phyloP scores from a whole-genome alignment of 2,113 vertebrate species.

The Hymenochirus boettgeri region DNA sequence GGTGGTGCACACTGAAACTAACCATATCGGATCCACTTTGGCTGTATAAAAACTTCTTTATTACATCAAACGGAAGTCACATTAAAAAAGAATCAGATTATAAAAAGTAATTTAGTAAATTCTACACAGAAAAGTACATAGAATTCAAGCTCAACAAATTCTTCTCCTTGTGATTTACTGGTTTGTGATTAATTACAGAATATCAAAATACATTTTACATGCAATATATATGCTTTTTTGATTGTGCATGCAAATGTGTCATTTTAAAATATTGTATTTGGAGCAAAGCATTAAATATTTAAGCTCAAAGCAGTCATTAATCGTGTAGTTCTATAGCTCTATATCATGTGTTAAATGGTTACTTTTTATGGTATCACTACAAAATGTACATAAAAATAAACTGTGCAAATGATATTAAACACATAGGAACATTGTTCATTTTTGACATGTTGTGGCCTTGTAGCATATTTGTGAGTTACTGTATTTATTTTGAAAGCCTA shows the following conservation, averaged over 20 bases:
- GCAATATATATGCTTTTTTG: too few relatives aligned
- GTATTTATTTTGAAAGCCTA: not conserved
- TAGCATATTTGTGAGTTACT: not conserved
- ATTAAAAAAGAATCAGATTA: too few relatives aligned
- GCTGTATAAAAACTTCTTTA: too few relatives aligned
- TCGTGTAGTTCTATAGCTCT: not conserved
- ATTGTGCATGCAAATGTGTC: not conserved
- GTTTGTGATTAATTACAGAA: too few relatives aligned
- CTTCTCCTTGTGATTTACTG: too few relatives aligned
- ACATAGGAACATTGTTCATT: not conserved
- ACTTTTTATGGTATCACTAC: not conserved
- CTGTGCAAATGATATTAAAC: not conserved
- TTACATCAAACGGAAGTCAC: too few relatives aligned
- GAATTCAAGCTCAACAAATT: too few relatives aligned
- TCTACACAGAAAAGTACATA: too few relatives aligned
- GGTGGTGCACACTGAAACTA: too few relatives aligned
- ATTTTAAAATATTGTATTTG: constrained; percentile 1
- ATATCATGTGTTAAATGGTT: not conserved
- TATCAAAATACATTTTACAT: too few relatives aligned
- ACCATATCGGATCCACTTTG: too few relatives aligned
- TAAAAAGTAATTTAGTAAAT: too few relatives aligned
- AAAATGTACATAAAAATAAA: constrained; percentile 6
- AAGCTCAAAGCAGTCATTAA: not conserved
- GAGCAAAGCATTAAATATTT: constrained; percentile 9
- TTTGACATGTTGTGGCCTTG: not conserved